These are phyloP conservation scores for Campoletis raptor DNA, from an alignment of 2,888 invertebrate genomes.

Conservation along the genomic window DNA sequence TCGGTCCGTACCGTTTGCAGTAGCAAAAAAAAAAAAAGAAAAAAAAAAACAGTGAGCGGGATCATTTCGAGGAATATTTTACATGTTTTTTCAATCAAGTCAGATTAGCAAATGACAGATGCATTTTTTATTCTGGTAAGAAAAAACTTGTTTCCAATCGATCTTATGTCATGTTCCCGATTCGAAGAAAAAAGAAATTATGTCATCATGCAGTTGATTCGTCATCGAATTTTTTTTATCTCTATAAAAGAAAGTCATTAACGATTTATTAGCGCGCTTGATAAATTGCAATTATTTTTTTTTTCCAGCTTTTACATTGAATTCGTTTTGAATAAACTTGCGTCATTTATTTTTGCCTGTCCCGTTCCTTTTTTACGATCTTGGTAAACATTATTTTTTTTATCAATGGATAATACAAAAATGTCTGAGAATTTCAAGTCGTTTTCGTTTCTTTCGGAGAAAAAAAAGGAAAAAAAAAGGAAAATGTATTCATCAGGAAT, in stretches of 20 bases:
- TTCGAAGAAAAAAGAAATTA: neutral
- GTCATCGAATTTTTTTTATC: neutral
- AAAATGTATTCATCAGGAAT: neutral
- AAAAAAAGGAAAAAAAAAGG: neutral
- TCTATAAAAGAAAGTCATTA: neutral
- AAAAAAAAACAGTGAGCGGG: neutral
- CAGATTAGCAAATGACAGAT: slow-evolving; percentile 3
- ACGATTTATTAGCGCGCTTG: neutral
- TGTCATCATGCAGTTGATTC: neutral
- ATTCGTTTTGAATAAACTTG: neutral
- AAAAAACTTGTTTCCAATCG: neutral
- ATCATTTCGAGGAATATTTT: slow-evolving; percentile 26
- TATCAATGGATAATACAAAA: neutral
- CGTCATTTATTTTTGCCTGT: neutral
- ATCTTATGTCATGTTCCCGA: neutral
- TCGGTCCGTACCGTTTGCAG: slow-evolving; percentile 30
- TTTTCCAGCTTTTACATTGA: neutral
- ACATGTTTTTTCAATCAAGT: slow-evolving; percentile 17
- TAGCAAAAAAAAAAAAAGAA: slow-evolving; percentile 16
- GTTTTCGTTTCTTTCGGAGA: neutral
- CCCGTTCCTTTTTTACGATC: neutral
- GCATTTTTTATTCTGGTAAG: slow-evolving; percentile 2
- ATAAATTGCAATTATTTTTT: neutral
- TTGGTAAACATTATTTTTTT: neutral
- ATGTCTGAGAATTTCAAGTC: neutral